A percentile compares a stretch with the other conserved stretches of the same genome.
Evolutionary conservation across 1,140 invertebrate genomes (phyloP).

Genomic region (Episyrphus balteatus): DNA sequence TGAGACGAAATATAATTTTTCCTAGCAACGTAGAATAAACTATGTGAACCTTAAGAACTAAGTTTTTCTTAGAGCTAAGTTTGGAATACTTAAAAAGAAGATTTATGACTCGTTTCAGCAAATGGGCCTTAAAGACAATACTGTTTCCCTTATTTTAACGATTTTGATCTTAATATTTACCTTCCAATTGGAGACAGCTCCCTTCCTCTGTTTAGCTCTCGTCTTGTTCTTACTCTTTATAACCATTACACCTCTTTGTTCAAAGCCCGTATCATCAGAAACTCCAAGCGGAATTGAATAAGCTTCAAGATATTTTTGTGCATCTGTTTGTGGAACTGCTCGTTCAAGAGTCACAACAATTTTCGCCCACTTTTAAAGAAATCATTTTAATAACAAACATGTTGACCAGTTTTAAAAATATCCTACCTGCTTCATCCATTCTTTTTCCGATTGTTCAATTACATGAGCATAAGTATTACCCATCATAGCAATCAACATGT

Average conservation of each 20-base stretch:
- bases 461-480: conserved; percentile 96
- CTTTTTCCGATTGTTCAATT: conserved; percentile 95
- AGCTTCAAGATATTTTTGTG: conserved; percentile 82
- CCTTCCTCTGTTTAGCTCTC: conserved; percentile 88
- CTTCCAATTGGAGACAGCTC: conserved; percentile 96
- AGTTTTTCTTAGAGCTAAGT: too few species aligned
- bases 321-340: conserved; percentile 78
- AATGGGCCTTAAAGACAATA: too few species aligned
- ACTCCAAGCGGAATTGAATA: conserved; percentile 88
- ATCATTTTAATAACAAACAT: not conserved
- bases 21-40: too few species aligned
- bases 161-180: too few species aligned
- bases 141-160: too few species aligned
- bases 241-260: conserved; percentile 89
- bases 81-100: too few species aligned
- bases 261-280: conserved; percentile 67
- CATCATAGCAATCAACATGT: conserved; percentile 99
- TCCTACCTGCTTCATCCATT: conserved; percentile 91
- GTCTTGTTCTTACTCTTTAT: conserved; percentile 97
- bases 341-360: conserved; percentile 92
- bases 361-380: conserved; percentile 77
- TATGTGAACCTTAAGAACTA: too few species aligned
- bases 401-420: not conserved
- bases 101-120: too few species aligned
- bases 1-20: too few species aligned